Evolutionary conservation across 2,113 vertebrate species (phyloP).

Genomic region (Halcyon senegalensis): DNA sequence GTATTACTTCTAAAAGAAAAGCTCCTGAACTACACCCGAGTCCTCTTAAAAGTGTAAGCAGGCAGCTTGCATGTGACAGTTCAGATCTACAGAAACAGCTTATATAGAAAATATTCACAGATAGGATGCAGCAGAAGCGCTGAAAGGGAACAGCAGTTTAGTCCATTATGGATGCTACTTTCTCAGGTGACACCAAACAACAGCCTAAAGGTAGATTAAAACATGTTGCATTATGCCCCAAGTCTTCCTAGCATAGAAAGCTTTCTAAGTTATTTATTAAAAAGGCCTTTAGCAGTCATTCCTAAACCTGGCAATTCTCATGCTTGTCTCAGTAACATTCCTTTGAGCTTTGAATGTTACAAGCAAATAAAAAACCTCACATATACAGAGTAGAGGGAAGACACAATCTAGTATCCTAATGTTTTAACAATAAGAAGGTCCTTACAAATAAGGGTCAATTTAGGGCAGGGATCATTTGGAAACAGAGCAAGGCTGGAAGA

Average conservation of each 20-base stretch:
- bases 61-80: background rate
- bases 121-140: background rate
- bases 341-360: background rate
- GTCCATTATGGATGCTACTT: background rate
- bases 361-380: background rate
- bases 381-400: background rate
- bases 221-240: background rate
- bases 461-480: background rate
- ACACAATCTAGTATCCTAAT: background rate
- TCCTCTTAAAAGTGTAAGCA: background rate
- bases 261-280: background rate
- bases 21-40: background rate
- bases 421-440: background rate
- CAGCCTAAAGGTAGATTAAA: background rate
- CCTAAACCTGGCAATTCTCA: background rate
- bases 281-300: background rate
- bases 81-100: background rate
- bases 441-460: background rate
- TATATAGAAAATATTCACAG: background rate
- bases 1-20: background rate
- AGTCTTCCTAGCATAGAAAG: background rate
- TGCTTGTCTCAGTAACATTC: background rate
- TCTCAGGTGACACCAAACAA: background rate
- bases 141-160: background rate
- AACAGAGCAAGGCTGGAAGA: background rate